Evolutionary conservation across 2,888 invertebrate species (phyloP).

Genomic region (Cylloceria caligata): DNA sequence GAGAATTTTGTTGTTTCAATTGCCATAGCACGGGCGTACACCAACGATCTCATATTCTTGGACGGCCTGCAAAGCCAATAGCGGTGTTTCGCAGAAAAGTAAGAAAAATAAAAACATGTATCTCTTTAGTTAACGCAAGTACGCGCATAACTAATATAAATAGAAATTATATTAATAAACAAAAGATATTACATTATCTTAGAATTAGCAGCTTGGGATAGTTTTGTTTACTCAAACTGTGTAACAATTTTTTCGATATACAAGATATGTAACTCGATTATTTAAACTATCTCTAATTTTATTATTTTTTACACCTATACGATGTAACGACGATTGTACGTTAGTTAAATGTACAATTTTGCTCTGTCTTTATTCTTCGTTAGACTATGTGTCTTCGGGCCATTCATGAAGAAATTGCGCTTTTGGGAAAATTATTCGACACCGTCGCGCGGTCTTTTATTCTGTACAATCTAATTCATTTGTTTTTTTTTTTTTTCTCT

Average conservation of each 20-base stretch:
- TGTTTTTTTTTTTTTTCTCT: too few relatives aligned
- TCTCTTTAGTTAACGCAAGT: constrained; percentile 83
- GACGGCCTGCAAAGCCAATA: constrained; percentile 72
- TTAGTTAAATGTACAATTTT: constrained; percentile 79
- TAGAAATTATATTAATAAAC: constrained; percentile 79
- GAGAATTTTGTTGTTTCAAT: constrained; percentile 63
- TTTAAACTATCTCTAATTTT: constrained; percentile 76
- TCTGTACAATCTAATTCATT: constrained; percentile 10
- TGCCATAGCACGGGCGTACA: constrained; percentile 15
- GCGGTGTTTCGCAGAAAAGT: constrained; percentile 62
- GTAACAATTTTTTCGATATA: constrained; percentile 67
- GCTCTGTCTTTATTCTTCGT: constrained; percentile 74
- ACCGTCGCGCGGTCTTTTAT: constrained; percentile 13
- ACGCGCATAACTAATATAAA: constrained; percentile 83
- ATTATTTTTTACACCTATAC: constrained; percentile 82
- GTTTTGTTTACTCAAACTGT: constrained; percentile 75
- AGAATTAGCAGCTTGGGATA: constrained; percentile 84
- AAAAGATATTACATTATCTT: constrained; percentile 83
- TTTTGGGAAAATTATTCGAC: constrained; percentile 72
- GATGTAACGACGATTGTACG: constrained; percentile 78
- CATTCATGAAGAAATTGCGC: constrained; percentile 74
- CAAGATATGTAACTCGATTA: constrained; percentile 50
- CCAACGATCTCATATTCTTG: constrained; percentile 80
- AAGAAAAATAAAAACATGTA: constrained; percentile 77
- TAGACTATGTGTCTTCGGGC: constrained; percentile 75